phyloP scores from a whole-genome alignment of 2,113 vertebrate genomes.

The Nipponia nippon region DNA sequence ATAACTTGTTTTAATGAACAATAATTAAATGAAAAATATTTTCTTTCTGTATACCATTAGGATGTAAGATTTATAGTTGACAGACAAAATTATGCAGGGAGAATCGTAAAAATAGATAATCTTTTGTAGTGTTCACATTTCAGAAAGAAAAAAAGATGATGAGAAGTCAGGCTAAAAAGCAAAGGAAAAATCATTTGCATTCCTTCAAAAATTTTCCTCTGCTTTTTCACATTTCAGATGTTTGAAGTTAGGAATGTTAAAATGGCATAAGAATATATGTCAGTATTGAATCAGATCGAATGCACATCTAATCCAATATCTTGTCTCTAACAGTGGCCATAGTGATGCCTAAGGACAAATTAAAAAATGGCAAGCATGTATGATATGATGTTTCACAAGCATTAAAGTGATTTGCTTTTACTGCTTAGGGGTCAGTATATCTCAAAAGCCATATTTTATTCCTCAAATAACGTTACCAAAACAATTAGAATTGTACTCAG shows the following conservation, averaged over 20 bases:
- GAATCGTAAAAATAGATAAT: neutral
- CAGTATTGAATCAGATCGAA: neutral
- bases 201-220: neutral
- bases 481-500: neutral
- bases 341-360: neutral
- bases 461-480: accelerated
- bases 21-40: neutral
- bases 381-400: neutral
- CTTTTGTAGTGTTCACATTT: neutral
- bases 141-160: neutral
- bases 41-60: neutral
- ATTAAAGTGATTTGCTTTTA: neutral
- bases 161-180: neutral
- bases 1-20: neutral
- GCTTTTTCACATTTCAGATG: neutral
- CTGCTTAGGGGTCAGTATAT: neutral
- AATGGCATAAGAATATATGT: neutral
- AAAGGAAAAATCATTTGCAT: neutral
- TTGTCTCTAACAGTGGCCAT: neutral
- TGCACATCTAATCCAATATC: neutral
- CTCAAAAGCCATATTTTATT: neutral
- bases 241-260: neutral
- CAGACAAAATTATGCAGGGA: neutral
- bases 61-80: neutral
- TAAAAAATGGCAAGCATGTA: neutral